A percentile compares a stretch with the other conserved stretches of the same genome.
phyloP scores from a whole-genome alignment of 2,888 invertebrate species.

The Branchellion lobata region DNA sequence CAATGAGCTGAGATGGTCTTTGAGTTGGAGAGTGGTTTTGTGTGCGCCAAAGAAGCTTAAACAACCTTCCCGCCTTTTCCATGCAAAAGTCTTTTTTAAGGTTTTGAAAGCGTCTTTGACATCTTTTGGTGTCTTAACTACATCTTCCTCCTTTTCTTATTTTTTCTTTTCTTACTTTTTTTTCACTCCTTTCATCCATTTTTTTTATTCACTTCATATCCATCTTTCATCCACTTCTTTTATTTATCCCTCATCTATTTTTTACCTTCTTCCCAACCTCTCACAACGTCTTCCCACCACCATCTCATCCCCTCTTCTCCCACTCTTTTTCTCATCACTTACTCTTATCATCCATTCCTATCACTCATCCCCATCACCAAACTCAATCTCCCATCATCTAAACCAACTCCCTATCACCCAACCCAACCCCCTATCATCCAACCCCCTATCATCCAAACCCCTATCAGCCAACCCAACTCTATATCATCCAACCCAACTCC shows the following conservation, averaged over 20 bases:
- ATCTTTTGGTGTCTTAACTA: not conserved
- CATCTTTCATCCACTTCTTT: not conserved
- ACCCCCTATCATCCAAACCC: not conserved
- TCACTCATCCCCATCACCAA: constrained; percentile 3
- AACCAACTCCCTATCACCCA: not conserved
- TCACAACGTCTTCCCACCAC: too few relatives aligned
- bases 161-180: not conserved
- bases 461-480: not conserved
- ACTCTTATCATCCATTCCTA: not conserved
- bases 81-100: too few relatives aligned
- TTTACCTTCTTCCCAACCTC: not conserved
- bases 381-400: not conserved
- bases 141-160: not conserved
- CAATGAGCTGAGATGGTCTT: too few relatives aligned
- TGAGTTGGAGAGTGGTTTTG: too few relatives aligned
- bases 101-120: not conserved
- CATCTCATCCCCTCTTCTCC: not conserved
- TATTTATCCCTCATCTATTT: not conserved
- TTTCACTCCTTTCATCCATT: constrained; percentile 1
- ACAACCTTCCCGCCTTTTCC: too few relatives aligned
- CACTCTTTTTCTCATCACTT: not conserved
- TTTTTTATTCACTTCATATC: not conserved
- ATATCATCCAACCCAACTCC: not conserved
- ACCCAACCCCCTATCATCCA: not conserved
- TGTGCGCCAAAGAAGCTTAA: too few relatives aligned